Base-by-base conservation (phyloP, 2,797 vertebrate genomes). In the Thunnus albacares region DNA sequence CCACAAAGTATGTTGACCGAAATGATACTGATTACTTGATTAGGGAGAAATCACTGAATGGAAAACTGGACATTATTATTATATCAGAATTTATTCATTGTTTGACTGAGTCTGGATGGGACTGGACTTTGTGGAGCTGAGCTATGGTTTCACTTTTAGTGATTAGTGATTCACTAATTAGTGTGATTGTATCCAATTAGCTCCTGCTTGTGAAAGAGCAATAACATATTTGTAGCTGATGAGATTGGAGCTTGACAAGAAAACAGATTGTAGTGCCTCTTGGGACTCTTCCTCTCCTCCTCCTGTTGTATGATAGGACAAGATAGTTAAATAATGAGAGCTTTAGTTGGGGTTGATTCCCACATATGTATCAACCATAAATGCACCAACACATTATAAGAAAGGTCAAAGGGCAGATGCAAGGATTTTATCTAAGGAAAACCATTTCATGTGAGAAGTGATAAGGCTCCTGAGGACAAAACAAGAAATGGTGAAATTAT, bases 261-360 rank as follows among this genome's bases (percentile, higher is more conserved):
- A 47, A 75, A 81, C 20, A 59, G 65, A 84, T 87, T 80, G 69
- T 70, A 75, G 85, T 86, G 69, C 81, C 87, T 89, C 88, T 45
- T 13, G 83, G 86, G 90, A 75, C 11, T n/a, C 24, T 58, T 47
- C 45, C 1, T 65, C 56, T 69, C 49, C 35, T 49, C 69, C 63
- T 79, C 28, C 68, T 72, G 67, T 65, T 85, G 52, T 69, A 61
- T 2, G 59, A 77, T 69, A 65, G 13, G 77, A 79, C 63, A 67
- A 56, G 71, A 86, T 80, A 74, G 70, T 59, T 45, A 74, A 65
- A 77, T 84, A 87, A 79, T 88, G 87, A 69, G 77, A 92, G 83
- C 79, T 33, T 63, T 24, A 4, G 35, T 20, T 77, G 65, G 17
- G 18, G 45, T 49, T 66, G 73, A 80, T 90, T 94, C 92, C 82